Conservation (phyloP, 2,888 invertebrate species). For the Spicauda simplicius region DNA sequence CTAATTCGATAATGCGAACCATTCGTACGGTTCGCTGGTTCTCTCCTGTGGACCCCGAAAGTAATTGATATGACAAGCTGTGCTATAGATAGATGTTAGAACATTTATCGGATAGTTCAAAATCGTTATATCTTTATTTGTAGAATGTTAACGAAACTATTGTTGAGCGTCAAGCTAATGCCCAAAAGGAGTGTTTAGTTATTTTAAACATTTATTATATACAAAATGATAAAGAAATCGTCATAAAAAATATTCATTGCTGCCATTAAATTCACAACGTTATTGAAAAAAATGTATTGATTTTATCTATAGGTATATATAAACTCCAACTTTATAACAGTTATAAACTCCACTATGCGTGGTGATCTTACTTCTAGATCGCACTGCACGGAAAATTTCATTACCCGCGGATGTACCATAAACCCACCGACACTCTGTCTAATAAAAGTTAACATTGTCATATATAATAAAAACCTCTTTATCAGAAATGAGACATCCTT, state of each 20-base stretch:
- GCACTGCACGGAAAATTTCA: slow-evolving; percentile 1
- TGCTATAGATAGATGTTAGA: slow-evolving; percentile 28
- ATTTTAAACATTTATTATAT: no score
- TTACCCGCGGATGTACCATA: slow-evolving; percentile 7
- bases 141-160: background rate
- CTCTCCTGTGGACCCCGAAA: slow-evolving; percentile 49
- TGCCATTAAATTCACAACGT: no score
- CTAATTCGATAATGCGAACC: slow-evolving; percentile 77
- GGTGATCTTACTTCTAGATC: slow-evolving; percentile 11
- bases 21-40: slow-evolving; percentile 65
- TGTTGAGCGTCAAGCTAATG: no score
- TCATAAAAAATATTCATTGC: no score
- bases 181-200: no score
- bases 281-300: no score
- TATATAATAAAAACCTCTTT: slow-evolving; percentile 39
- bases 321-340: no score
- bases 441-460: slow-evolving; percentile 1
- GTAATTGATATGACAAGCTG: slow-evolving; percentile 46
- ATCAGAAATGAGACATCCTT: slow-evolving; percentile 56
- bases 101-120: background rate
- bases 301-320: no score
- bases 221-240: no score
- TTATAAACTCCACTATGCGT: slow-evolving; percentile 11
- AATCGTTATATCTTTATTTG: background rate
- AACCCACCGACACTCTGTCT: background rate